Evolutionary conservation across 2,888 invertebrate genomes (phyloP), one percentile per base, ranked within the genome.

Genomic region (Cryptocephalus primarius): DNA sequence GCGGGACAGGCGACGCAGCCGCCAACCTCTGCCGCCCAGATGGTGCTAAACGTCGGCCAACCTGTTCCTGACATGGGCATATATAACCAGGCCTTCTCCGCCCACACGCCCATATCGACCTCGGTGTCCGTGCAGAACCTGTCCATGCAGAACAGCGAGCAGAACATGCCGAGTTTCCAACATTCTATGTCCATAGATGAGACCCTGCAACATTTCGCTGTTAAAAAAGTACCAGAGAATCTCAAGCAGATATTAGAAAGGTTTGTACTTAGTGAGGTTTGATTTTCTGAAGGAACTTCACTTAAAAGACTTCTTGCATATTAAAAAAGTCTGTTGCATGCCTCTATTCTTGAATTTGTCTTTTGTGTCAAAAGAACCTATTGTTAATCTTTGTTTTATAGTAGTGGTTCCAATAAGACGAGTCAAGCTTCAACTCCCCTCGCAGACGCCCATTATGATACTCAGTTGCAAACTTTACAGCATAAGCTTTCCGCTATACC

Each of bases 391-490:
- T 22, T 22, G 6, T 22, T 22, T 22, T 22, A 43, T 53, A 52
- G 13, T 45, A 55, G 57, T 45, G 51, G 53, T 48, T 63, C 63
- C n/a, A 55, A 47, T 45, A 78, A 78, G 43, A 76, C 78, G 11
- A 76, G 75, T 56, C 75, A 76, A 59, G 74, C 75, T 8, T 72
- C 81, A 54, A 81, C 83, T 33, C 84, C 84, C 8, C 82, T 80
- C 65, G 77, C 78, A 56, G 74, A 74, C 50, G 78, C 79, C 48
- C 74, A 77, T 2, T 82, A 84, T 65, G 81, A 76, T 62, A 75
- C 78, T 41, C 83, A 83, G 63, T 78, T 84, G 75, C 76, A 82
- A 57, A 78, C 77, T 42, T 68, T 85, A 52, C 85, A 85, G 57
- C 83, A 85, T 63, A 83, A 84, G 63, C 70, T 84, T 36, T 74